Percentiles rank a stretch among this genome's conserved stretches.
These are phyloP conservation scores for Axinella damicornis DNA, from an alignment of 37 sponge, comb jelly and placozoan species.

Conservation along the genomic window DNA sequence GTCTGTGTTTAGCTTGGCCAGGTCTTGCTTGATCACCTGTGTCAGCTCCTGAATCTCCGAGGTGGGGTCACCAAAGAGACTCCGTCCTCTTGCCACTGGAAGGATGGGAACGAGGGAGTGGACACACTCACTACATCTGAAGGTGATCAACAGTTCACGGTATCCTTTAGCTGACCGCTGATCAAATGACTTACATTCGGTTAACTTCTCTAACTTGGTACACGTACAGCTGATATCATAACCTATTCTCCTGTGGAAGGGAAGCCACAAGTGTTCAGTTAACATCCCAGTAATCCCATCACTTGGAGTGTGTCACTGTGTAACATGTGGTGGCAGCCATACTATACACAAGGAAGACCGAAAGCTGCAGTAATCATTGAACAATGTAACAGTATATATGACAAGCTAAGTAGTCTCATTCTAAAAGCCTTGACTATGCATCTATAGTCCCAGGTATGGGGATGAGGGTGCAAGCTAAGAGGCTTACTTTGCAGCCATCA, in stretches of 20 bases:
- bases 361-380: no score
- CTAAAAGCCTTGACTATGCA: no score
- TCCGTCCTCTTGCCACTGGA: conserved; percentile 80
- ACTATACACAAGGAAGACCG: no score
- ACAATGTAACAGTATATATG: no score
- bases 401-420: no score
- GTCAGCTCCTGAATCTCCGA: conserved; percentile 96
- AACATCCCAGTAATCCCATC: background rate
- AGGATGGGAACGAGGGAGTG: background rate
- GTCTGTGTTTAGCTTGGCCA: conserved; percentile 77
- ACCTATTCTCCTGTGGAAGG: conserved; percentile 76
- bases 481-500: conserved; percentile 68
- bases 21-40: conserved; percentile 89
- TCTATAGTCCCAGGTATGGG: no score
- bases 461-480: background rate
- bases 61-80: conserved; percentile 93
- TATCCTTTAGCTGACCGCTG: no score
- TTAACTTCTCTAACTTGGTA: conserved; percentile 94
- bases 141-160: background rate
- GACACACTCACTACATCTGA: no score
- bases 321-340: no score
- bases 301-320: background rate
- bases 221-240: conserved; percentile 89
- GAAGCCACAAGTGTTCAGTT: background rate
- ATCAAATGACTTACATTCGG: conserved; percentile 69